These are phyloP conservation scores for Drosophila niveifrons DNA, from an alignment of 2,888 invertebrate genomes.

Conservation along the genomic window DNA sequence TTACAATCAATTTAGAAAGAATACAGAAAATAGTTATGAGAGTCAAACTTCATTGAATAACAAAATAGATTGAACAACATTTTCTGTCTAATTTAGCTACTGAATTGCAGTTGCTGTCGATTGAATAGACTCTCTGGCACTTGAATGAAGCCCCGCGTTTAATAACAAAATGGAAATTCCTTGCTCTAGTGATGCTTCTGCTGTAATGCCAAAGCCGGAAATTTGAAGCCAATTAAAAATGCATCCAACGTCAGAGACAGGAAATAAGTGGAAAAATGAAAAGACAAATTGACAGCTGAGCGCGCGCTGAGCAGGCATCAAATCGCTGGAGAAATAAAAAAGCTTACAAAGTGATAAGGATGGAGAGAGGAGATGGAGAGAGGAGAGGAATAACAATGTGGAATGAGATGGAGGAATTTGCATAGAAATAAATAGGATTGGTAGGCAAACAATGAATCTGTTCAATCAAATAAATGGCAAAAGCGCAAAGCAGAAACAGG, in stretches of 20 bases:
- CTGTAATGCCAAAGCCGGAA: constrained; percentile 49
- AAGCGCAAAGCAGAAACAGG: constrained; percentile 28
- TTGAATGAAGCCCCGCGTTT: constrained; percentile 28
- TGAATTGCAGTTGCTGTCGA: not conserved
- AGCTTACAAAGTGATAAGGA: constrained; percentile 2
- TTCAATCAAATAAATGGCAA: constrained; percentile 61
- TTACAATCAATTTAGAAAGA: not conserved
- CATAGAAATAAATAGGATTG: constrained; percentile 56
- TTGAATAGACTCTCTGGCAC: not conserved
- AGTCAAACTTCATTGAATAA: not conserved
- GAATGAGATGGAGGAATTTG: constrained; percentile 16
- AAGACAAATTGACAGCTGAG: constrained; percentile 66
- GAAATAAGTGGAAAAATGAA: constrained; percentile 54
- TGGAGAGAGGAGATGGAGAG: constrained; percentile 7
- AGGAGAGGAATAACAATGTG: constrained; percentile 22
- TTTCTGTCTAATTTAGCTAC: not conserved
- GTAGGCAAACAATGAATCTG: constrained; percentile 44
- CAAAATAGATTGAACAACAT: not conserved
- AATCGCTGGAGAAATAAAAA: constrained; percentile 20
- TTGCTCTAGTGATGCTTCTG: constrained; percentile 30
- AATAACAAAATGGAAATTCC: constrained; percentile 63
- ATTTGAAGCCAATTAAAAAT: constrained; percentile 75
- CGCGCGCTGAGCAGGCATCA: constrained; percentile 22
- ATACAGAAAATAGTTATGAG: no score
- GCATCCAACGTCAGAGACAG: constrained; percentile 64